A percentile compares a stretch with the other conserved stretches of the same genome.
Evolutionary conservation across 1,140 invertebrate species (phyloP).

Genomic region (Yoshiicerus persimilis): DNA sequence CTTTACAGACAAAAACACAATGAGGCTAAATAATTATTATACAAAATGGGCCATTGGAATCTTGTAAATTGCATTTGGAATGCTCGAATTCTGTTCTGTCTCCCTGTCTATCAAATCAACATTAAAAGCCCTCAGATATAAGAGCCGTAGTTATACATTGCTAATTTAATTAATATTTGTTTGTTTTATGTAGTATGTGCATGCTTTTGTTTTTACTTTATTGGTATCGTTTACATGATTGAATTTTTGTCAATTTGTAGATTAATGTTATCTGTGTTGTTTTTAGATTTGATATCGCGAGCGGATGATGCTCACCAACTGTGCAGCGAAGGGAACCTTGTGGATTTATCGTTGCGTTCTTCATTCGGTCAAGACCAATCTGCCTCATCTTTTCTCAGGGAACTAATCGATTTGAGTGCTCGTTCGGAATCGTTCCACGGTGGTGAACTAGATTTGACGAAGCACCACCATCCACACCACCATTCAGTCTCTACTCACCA

Average conservation of each 20-base stretch:
- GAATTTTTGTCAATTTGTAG: background rate
- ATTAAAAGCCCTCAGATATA: no score
- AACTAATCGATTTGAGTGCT: constrained; percentile 40
- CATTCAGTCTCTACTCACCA: background rate
- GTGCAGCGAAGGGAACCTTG: constrained; percentile 38
- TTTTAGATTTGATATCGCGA: constrained; percentile 40
- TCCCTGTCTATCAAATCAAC: no score
- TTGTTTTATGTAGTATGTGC: no score
- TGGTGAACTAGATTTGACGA: constrained; percentile 31
- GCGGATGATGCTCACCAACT: constrained; percentile 33
- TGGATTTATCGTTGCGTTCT: constrained; percentile 42
- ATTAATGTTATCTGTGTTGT: background rate
- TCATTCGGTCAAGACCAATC: constrained; percentile 42
- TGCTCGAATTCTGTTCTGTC: no score
- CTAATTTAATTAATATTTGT: no score
- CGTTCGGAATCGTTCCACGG: constrained; percentile 41
- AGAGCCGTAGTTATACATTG: no score
- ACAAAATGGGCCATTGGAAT: no score
- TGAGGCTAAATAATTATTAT: no score
- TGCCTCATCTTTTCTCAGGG: constrained; percentile 41
- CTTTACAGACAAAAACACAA: no score
- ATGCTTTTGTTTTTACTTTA: no score
- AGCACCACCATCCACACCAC: constrained; percentile 30
- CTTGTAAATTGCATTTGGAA: no score
- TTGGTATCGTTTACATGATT: background rate